Base-by-base conservation (phyloP, 2,113 vertebrate genomes). In the Sander lucioperca region DNA sequence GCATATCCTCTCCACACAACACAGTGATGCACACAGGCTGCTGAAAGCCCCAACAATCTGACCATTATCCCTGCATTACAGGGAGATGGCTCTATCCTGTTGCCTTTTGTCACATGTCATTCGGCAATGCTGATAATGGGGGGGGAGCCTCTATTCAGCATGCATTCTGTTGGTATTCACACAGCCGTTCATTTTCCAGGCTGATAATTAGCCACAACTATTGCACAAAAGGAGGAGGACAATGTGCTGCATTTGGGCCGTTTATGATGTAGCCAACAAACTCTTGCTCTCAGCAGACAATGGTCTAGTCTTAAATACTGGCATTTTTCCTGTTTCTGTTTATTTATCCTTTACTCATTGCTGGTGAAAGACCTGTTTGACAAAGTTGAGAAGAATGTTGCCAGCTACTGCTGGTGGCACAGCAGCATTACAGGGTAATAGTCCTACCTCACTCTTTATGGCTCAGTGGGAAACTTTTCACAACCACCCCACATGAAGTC, bases 71-170 rank as follows among this genome's bases (percentile, higher is more conserved):
- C 71, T 33, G 86, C 79, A 81, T 88, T 77, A 90, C 72, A 80
- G 81, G 83, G 85, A 90, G 81, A 93, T 87, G 69, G 88, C 92
- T 92, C 85, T 82, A 91, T 93, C 86, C 89, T 67, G 84, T 58
- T 57, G 77, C 87, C 85, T 90, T 91, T 94, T 92, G 92, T 95
- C 92, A 86, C 79, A 33, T 84, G 92, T 90, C 86, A 91, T 93
- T 94, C 91, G 92, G 89, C 88, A 81, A 43, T 66, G 87, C 88
- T 85, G 92, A 93, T 92, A 91, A 89, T 88, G 39, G 39, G 39
- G 10, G 39, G 39, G 39, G 10, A 68, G 50, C 39, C 75, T 27
- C 82, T 65, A 87, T 88, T 92, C 83, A 85, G 45, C 62, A 72
- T 45, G 50, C 68, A 79, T 63, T 76, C 70, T 73, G 79, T 74